These are phyloP conservation scores for Subacronicta megacephala DNA, from an alignment of 2,888 invertebrate species.

Conservation along the genomic window DNA sequence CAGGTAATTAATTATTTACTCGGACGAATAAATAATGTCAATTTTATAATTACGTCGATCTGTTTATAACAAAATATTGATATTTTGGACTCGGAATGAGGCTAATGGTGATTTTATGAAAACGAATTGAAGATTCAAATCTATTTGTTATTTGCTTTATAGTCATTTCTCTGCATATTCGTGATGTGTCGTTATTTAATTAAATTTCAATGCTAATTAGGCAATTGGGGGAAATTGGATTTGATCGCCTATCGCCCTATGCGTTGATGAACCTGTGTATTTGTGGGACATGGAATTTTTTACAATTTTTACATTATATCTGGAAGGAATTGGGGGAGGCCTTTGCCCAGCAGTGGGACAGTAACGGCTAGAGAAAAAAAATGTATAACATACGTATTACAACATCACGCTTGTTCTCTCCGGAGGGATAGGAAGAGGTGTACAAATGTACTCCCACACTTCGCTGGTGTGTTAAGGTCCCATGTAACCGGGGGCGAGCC, in stretches of 20 bases:
- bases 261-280: not conserved
- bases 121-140: conserved; percentile 27
- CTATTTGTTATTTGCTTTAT: conserved; percentile 43
- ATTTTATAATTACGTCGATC: conserved; percentile 53
- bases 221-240: not conserved
- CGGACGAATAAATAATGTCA: conserved; percentile 48
- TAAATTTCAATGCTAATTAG: conserved; percentile 45
- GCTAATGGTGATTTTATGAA: conserved; percentile 56
- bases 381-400: no score
- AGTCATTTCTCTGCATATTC: conserved; percentile 33
- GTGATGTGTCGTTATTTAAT: conserved; percentile 40
- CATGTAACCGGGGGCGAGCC: no score
- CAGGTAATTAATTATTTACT: conserved; percentile 50
- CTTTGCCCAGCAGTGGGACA: no score
- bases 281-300: not conserved
- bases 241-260: not conserved
- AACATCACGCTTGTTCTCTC: no score
- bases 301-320: not conserved
- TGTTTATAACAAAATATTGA: conserved; percentile 52
- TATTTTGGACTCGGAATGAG: conserved; percentile 44
- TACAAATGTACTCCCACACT: no score
- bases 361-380: no score
- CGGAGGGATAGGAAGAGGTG: no score
- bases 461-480: no score
- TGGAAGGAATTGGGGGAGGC: no score